phyloP scores from a whole-genome alignment of 2,113 vertebrate genomes.

The Catagonus wagneri region DNA sequence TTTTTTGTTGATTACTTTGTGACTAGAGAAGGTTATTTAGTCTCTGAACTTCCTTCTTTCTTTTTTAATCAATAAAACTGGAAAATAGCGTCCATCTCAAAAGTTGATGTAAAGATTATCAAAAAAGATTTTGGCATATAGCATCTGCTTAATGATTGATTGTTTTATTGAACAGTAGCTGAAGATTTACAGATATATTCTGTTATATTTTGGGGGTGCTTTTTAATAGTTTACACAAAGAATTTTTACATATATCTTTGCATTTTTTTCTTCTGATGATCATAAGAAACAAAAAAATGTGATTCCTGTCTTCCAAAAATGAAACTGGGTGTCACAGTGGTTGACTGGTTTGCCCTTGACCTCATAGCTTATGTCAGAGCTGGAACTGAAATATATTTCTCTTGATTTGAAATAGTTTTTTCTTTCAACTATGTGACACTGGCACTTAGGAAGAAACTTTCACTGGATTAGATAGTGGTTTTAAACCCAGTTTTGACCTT shows the following conservation, averaged over 20 bases:
- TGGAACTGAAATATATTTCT: background rate
- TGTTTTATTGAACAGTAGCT: background rate
- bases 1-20: background rate
- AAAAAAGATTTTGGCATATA: background rate
- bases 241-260: background rate
- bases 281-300: background rate
- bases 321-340: background rate
- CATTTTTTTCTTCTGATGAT: background rate
- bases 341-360: background rate
- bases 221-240: background rate
- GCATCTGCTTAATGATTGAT: background rate
- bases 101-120: background rate
- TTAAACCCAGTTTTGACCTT: background rate
- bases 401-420: background rate
- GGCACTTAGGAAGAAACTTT: background rate
- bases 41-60: background rate
- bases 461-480: background rate
- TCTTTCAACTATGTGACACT: background rate
- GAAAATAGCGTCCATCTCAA: background rate
- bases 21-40: background rate
- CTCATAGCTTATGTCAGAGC: background rate
- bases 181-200: background rate
- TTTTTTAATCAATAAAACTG: background rate
- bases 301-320: background rate
- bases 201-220: background rate